Base-by-base conservation (phyloP, 2,113 vertebrate species). In the Poecilia latipinna region DNA sequence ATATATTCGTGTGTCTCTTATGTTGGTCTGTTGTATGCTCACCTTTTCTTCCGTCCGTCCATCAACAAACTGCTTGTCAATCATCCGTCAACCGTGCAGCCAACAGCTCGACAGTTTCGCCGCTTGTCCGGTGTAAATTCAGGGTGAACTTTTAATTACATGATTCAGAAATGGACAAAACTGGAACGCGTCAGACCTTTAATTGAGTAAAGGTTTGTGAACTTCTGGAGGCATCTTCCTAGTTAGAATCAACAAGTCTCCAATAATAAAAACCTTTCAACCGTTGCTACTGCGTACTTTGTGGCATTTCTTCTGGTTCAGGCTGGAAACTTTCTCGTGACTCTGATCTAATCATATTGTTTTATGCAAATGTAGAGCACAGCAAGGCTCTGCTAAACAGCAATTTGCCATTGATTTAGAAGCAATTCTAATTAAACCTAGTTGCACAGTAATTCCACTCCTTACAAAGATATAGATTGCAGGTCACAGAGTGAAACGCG, bases 381-480 rank as follows among this genome's bases (percentile, higher is more conserved):
- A 28, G 19, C 68, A 39, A 76, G 76, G 61, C 68, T 81, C 77
- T 61, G 33, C 67, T 33, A 80, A 75, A 86, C 75, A 74, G 57
- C 82, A 29, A 75, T 80, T 78, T 82, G 66, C 32, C 77, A 32
- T 65, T 76, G 65, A 78, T 72, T n/a, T 42, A 67, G 37, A 71
- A 37, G 74, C 65, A 64, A 48, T 80, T 81, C 44, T 88, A 63
- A 86, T 85, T 86, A 82, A 77, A 71, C 65, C 66, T 70, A 51
- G 57, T 75, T 88, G 71, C 71, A 79, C 61, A 28, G 42, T 39
- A 6, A 80, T 71, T 67, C 72, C 67, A 82, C 65, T 77, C 66
- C 72, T 82, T 68, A 26, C 48, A 54, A 51, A 84, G 78, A 70
- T 60, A 29, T 51, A 54, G 68, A 83, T 79, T 66, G 75, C 72